These are phyloP conservation scores for Pseudolaguvia tuberculata DNA, from an alignment of 2,113 vertebrate genomes.

Conservation along the genomic window DNA sequence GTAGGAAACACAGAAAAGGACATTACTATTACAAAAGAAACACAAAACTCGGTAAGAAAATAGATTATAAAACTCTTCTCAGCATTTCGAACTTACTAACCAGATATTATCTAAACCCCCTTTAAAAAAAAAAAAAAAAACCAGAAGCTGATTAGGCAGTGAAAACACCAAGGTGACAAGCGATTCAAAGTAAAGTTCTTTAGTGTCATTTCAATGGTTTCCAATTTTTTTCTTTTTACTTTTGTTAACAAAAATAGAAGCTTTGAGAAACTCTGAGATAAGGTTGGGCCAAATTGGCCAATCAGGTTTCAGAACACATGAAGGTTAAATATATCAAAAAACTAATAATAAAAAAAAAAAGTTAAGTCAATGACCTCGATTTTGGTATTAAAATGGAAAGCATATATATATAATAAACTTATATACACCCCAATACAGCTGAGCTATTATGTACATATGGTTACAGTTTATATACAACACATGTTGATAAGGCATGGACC, in stretches of 20 bases:
- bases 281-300: conserved; percentile 60
- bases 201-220: conserved; percentile 61
- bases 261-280: conserved; percentile 65
- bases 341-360: conserved; percentile 51
- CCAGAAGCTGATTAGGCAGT: conserved; percentile 57
- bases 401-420: conserved; percentile 44
- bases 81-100: conserved; percentile 43
- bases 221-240: conserved; percentile 50
- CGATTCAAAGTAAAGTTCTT: conserved; percentile 62
- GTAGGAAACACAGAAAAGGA: conserved; percentile 50
- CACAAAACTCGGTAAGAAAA: conserved; percentile 69
- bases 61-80: conserved; percentile 70
- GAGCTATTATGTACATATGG: conserved; percentile 61
- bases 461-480: conserved; percentile 57
- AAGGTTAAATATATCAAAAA: conserved; percentile 31
- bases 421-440: conserved; percentile 59
- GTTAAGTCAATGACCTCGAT: conserved; percentile 60
- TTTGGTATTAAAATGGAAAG: conserved; percentile 58
- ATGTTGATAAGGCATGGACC: conserved; percentile 59
- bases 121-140: conserved; percentile 54
- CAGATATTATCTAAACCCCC: conserved; percentile 55
- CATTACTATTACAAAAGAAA: conserved; percentile 61
- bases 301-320: conserved; percentile 43
- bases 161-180: conserved; percentile 68
- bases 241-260: conserved; percentile 79